These are phyloP conservation scores for Disparrhopalites patrizii DNA, from an alignment of 2,888 invertebrate species.

Conservation along the genomic window DNA sequence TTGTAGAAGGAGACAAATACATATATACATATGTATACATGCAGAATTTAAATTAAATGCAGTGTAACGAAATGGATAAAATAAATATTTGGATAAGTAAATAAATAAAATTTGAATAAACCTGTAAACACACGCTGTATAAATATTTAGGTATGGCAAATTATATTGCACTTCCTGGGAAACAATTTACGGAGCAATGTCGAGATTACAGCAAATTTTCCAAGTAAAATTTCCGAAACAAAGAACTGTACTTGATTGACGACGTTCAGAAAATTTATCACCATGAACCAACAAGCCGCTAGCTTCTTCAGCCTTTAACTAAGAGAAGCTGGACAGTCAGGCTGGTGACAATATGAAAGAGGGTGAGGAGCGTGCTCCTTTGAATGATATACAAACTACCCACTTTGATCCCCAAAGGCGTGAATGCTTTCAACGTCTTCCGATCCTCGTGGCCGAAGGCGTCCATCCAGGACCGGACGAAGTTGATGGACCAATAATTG, in stretches of 20 bases:
- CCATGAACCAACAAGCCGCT: background rate
- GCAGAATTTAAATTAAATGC: no score
- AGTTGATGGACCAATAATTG: background rate
- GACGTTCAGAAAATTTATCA: background rate
- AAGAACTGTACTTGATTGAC: background rate
- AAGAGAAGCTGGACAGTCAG: background rate
- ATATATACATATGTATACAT: no score
- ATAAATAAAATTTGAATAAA: no score
- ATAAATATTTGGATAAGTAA: no score
- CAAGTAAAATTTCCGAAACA: background rate
- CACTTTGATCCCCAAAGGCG: background rate
- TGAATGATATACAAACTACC: slow-evolving; percentile 9
- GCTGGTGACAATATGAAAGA: slow-evolving; percentile 2
- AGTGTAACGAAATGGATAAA: no score
- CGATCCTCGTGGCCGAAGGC: background rate
- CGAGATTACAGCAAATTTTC: background rate
- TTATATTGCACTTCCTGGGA: no score
- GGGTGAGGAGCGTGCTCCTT: background rate
- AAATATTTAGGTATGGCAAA: no score
- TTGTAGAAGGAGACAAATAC: no score
- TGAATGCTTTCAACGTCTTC: background rate
- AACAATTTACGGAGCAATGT: no score
- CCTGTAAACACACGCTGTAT: no score
- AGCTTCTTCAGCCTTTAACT: background rate
- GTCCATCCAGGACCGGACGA: slow-evolving; percentile 4